Conservation (phyloP, 2,888 invertebrate genomes). For the Rhorus exstirpatorius region DNA sequence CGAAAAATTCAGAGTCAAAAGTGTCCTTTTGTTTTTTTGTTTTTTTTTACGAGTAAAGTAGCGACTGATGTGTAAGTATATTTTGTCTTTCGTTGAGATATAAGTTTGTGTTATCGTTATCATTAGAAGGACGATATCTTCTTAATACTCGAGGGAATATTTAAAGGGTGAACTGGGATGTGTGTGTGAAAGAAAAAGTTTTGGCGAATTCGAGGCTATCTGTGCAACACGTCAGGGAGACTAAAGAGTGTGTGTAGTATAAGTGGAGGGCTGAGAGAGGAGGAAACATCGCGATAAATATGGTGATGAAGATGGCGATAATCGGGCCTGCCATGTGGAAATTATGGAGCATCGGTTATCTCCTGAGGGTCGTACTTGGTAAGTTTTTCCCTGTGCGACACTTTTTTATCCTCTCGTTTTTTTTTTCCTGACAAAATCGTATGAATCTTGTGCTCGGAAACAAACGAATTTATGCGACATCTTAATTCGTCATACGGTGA, state of each 20-base stretch:
- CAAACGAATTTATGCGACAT: background rate
- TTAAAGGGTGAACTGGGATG: background rate
- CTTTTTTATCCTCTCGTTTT: background rate
- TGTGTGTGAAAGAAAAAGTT: slow-evolving; percentile 9
- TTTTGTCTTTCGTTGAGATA: background rate
- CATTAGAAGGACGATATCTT: background rate
- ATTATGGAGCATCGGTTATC: slow-evolving; percentile 67
- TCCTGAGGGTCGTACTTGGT: slow-evolving; percentile 70
- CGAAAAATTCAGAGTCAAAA: background rate
- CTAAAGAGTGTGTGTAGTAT: slow-evolving; percentile 38
- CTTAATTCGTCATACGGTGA: too few relatives aligned
- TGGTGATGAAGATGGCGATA: slow-evolving; percentile 55
- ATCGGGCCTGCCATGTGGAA: slow-evolving; percentile 61
- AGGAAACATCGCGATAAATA: slow-evolving; percentile 24
- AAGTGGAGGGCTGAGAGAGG: slow-evolving; percentile 15
- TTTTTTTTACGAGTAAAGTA: background rate
- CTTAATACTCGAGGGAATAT: background rate
- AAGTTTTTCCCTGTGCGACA: slow-evolving; percentile 36
- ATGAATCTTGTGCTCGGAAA: background rate
- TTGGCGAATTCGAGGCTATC: slow-evolving; percentile 8
- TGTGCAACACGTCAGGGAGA: slow-evolving; percentile 10
- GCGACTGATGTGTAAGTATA: background rate
- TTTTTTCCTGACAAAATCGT: background rate
- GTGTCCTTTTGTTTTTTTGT: background rate
- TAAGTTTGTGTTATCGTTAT: background rate